Conservation (phyloP, 1,140 invertebrate genomes). For the Whitmania pigra region DNA sequence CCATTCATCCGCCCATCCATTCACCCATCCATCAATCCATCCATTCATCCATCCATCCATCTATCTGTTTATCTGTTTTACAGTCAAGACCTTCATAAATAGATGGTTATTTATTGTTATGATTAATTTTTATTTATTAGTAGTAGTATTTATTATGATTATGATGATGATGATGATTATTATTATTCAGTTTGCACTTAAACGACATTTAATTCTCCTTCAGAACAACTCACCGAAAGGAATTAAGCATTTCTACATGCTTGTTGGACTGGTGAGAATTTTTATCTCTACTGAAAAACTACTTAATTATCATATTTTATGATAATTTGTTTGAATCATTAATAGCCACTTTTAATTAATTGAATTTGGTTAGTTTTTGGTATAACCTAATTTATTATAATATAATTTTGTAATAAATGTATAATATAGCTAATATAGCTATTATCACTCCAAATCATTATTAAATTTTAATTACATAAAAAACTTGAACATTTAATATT, state of each 20-base stretch:
- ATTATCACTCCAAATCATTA: too few relatives aligned
- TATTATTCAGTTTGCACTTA: neutral
- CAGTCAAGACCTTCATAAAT: neutral
- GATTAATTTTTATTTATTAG: neutral
- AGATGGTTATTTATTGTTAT: neutral
- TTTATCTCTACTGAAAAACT: neutral
- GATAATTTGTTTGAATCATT: too few relatives aligned
- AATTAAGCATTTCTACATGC: constrained; percentile 9
- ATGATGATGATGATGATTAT: neutral
- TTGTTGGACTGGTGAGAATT: constrained; percentile 5
- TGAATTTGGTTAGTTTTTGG: neutral
- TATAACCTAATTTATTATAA: too few relatives aligned
- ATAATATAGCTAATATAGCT: too few relatives aligned
- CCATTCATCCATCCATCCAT: too few relatives aligned
- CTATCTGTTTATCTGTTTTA: neutral
- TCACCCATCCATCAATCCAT: too few relatives aligned
- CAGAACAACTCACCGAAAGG: constrained; percentile 13
- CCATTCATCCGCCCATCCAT: neutral
- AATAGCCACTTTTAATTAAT: too few relatives aligned
- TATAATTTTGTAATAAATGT: too few relatives aligned
- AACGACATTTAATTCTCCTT: neutral
- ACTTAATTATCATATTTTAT: neutral
- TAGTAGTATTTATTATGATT: too few relatives aligned
- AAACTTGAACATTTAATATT: neutral
- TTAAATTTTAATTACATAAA: too few relatives aligned